Evolutionary conservation across 2,888 invertebrate genomes (phyloP).

Genomic region (Oasisia sp.): DNA sequence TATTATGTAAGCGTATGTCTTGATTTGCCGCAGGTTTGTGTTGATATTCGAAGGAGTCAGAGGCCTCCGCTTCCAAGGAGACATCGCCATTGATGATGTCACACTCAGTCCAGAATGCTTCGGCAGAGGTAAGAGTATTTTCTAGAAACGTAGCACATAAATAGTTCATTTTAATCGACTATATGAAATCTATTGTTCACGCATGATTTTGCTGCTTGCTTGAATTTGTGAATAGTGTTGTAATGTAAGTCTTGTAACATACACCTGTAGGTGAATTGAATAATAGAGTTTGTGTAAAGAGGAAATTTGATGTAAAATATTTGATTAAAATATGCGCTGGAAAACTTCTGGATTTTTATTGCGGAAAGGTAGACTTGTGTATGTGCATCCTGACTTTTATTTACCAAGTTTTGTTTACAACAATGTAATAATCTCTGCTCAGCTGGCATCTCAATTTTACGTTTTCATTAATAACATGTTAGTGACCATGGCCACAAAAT

Average conservation of each 20-base stretch:
- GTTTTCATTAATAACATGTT: too few species aligned
- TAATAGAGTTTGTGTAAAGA: background rate
- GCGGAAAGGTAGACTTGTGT: background rate
- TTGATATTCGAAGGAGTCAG: slow-evolving; percentile 32
- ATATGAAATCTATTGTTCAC: background rate
- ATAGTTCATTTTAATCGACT: background rate
- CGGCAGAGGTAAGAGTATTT: slow-evolving; percentile 32
- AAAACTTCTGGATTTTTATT: background rate
- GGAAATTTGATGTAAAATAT: background rate
- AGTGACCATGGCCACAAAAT: too few species aligned
- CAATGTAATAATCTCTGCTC: background rate
- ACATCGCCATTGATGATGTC: slow-evolving; percentile 38
- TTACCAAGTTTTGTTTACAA: background rate
- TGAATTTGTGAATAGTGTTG: background rate
- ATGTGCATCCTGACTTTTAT: background rate
- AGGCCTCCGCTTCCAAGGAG: slow-evolving; percentile 26
- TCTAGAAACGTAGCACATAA: background rate
- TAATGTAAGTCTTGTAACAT: background rate
- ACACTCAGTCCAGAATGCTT: slow-evolving; percentile 37
- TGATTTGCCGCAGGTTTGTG: slow-evolving; percentile 27
- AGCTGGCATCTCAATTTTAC: background rate
- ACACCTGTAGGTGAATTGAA: background rate
- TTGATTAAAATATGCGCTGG: background rate
- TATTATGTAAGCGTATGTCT: background rate
- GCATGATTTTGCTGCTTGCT: background rate